Evolutionary conservation across 2,797 vertebrate genomes (phyloP).

Genomic region (Peromyscus eremicus): DNA sequence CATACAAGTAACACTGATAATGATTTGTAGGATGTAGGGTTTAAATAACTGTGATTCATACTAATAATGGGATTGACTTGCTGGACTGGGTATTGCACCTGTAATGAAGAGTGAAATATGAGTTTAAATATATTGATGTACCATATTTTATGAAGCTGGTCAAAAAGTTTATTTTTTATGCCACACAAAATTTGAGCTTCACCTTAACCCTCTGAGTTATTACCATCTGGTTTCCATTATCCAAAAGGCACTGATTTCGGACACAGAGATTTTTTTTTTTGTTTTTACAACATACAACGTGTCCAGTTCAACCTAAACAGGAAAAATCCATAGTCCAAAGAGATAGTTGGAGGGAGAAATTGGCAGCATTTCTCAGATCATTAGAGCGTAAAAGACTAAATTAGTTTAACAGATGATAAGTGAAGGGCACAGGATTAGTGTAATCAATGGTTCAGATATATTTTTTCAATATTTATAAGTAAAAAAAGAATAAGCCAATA

Average conservation of each 20-base stretch:
- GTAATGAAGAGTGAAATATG: background rate
- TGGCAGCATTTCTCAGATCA: background rate
- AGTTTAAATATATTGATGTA: background rate
- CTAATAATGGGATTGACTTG: background rate
- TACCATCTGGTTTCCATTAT: background rate
- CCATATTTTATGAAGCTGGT: background rate
- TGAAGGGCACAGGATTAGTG: background rate
- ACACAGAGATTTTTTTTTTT: background rate
- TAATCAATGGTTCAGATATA: background rate
- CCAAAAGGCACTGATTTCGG: background rate
- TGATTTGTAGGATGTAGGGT: background rate
- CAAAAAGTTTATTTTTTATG: background rate
- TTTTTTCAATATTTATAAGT: slow-evolving; percentile 9
- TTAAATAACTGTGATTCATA: background rate
- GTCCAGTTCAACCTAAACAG: background rate
- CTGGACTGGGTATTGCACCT: background rate
- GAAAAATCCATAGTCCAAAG: background rate
- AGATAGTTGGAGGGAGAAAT: slow-evolving; percentile 34
- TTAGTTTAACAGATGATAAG: background rate
- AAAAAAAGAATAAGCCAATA: background rate
- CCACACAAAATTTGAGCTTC: background rate
- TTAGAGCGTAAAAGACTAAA: background rate
- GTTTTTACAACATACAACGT: background rate
- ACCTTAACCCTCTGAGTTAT: background rate
- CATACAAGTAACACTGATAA: background rate